Evolutionary conservation across 2,797 vertebrate genomes (phyloP).

Genomic region (Heliangelus exortis): DNA sequence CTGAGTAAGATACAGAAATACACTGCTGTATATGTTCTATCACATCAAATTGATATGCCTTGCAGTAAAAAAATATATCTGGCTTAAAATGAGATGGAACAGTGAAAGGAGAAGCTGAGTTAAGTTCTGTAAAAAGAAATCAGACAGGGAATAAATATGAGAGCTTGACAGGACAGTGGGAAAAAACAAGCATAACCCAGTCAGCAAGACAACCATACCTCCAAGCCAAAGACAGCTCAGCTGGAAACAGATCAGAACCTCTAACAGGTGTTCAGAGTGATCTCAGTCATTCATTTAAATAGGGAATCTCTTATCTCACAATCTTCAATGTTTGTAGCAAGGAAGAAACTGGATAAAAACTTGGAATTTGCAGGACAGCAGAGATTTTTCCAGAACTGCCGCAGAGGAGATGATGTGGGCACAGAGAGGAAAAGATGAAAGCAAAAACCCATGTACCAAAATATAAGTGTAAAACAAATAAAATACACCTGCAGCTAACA

Average conservation of each 20-base stretch:
- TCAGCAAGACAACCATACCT: not conserved
- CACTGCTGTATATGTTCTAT: rapidly evolving
- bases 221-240: not conserved
- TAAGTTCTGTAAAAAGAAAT: not conserved
- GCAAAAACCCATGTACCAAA: not conserved
- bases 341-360: not conserved
- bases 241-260: conserved; percentile 34
- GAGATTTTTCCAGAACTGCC: not conserved
- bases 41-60: not conserved
- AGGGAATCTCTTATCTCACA: conserved; percentile 17
- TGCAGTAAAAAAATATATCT: not conserved
- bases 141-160: conserved; percentile 5
- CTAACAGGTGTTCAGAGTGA: not conserved
- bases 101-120: not conserved
- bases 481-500: not conserved
- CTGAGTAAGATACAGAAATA: not conserved
- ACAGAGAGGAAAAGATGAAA: not conserved
- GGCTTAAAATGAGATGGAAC: not conserved
- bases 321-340: not conserved
- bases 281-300: not conserved
- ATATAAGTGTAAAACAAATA: not conserved
- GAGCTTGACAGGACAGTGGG: not conserved
- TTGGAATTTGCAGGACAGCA: not conserved
- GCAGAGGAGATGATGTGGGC: not conserved
- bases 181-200: not conserved